phyloP scores from a whole-genome alignment of 1,140 invertebrate genomes.

The Proales similis region DNA sequence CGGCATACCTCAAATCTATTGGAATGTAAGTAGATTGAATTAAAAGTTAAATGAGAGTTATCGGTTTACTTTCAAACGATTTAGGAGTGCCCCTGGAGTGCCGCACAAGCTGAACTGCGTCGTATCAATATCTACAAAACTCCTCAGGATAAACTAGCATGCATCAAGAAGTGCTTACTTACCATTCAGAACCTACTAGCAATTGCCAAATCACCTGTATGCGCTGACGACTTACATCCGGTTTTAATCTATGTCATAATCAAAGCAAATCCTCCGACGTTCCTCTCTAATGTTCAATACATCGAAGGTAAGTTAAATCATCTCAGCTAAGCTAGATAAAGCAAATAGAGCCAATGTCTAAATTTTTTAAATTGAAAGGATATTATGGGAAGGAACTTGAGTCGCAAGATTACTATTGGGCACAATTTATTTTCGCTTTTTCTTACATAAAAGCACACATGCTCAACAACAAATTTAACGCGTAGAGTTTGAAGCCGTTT shows the following conservation, averaged over 20 bases:
- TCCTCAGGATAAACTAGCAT: slow-evolving; percentile 83
- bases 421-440: slow-evolving; percentile 64
- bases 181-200: slow-evolving; percentile 81
- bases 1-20: slow-evolving; percentile 64
- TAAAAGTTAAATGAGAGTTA: neutral
- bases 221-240: slow-evolving; percentile 92
- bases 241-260: slow-evolving; percentile 93
- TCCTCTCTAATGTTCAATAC: slow-evolving; percentile 93
- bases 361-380: slow-evolving; percentile 4
- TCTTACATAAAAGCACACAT: slow-evolving; percentile 36
- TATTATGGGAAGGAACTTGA: slow-evolving; percentile 36
- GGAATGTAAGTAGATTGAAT: slow-evolving; percentile 39
- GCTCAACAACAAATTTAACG: slow-evolving; percentile 30
- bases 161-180: slow-evolving; percentile 74
- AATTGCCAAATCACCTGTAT: slow-evolving; percentile 69
- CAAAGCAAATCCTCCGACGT: slow-evolving; percentile 84
- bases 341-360: neutral
- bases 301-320: slow-evolving; percentile 56
- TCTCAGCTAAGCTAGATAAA: too few relatives aligned
- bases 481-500: too few relatives aligned
- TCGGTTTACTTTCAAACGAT: slow-evolving; percentile 5
- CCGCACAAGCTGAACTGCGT: slow-evolving; percentile 83
- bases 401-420: slow-evolving; percentile 78
- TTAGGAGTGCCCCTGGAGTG: slow-evolving; percentile 91
- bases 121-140: slow-evolving; percentile 88